These are phyloP conservation scores for Sinonovacula constricta DNA, from an alignment of 1,140 invertebrate genomes.

Conservation along the genomic window DNA sequence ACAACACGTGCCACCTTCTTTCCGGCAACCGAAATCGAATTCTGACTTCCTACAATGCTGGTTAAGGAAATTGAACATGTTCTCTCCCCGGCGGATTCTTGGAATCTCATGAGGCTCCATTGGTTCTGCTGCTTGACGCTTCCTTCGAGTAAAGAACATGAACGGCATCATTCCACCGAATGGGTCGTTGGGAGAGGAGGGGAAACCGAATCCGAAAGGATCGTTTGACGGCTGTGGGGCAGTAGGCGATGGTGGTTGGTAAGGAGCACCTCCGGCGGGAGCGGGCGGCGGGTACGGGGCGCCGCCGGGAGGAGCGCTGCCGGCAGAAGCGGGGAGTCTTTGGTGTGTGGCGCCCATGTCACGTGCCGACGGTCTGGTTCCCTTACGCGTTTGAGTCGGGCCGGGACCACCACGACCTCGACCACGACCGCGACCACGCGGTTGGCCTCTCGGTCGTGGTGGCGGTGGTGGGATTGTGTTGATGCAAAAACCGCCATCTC, in stretches of 20 bases:
- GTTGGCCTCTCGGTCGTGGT: neutral
- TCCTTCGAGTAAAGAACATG: slow-evolving; percentile 40
- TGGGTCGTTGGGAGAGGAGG: slow-evolving; percentile 13
- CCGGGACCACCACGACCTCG: neutral
- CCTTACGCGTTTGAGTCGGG: neutral
- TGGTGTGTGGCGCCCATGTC: slow-evolving; percentile 12
- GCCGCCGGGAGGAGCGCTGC: neutral
- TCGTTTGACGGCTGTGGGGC: neutral
- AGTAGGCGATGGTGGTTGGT: too few relatives aligned
- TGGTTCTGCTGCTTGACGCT: slow-evolving; percentile 32
- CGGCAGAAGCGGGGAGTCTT: slow-evolving; percentile 18
- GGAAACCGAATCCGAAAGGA: neutral
- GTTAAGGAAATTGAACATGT: slow-evolving; percentile 23
- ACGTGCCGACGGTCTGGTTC: slow-evolving; percentile 15
- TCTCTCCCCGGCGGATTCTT: slow-evolving; percentile 5
- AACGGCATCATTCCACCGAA: slow-evolving; percentile 1
- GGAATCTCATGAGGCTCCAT: slow-evolving; percentile 18
- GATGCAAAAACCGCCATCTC: slow-evolving; percentile 45
- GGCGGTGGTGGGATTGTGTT: slow-evolving; percentile 21
- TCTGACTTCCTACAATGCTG: slow-evolving; percentile 44
- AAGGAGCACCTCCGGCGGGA: neutral
- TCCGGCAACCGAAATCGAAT: slow-evolving; percentile 34
- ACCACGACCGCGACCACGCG: neutral
- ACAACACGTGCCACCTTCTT: slow-evolving; percentile 41
- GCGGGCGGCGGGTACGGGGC: neutral